Conservation (phyloP, 2,888 invertebrate genomes). For the Oscheius myriophilus region DNA sequence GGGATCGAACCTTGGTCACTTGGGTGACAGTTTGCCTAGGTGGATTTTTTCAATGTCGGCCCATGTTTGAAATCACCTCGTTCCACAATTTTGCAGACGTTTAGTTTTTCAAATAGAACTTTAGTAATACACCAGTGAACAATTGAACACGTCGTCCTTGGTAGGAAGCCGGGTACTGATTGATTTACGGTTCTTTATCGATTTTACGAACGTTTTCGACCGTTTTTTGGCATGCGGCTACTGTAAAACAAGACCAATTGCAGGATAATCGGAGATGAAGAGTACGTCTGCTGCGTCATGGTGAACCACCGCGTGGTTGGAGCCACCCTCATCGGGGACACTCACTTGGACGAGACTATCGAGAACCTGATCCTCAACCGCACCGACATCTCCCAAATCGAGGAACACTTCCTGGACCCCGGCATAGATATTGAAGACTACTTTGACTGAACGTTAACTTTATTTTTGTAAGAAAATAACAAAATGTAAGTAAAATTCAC, state of each 20-base stretch:
- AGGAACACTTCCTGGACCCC: conserved; percentile 91
- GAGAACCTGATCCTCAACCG: conserved; percentile 83
- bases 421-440: conserved; percentile 97
- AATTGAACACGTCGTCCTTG: no score
- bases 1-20: no score
- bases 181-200: no score
- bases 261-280: conserved; percentile 60
- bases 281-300: conserved; percentile 84
- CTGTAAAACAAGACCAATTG: conserved; percentile 25
- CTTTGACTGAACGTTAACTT: conserved; percentile 83
- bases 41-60: no score
- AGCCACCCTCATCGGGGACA: conserved; percentile 93
- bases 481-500: conserved; percentile 10
- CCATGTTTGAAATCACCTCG: no score
- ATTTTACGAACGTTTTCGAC: no score
- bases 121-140: no score
- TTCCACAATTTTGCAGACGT: no score
- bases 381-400: conserved; percentile 85
- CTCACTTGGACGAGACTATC: conserved; percentile 86
- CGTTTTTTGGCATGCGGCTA: no score
- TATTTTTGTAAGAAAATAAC: conserved; percentile 6
- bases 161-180: no score
- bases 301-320: conserved; percentile 87
- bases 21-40: no score
- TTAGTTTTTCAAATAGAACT: no score